Evolutionary conservation across 2,888 invertebrate genomes (phyloP).

Genomic region (Aplocera efformata): DNA sequence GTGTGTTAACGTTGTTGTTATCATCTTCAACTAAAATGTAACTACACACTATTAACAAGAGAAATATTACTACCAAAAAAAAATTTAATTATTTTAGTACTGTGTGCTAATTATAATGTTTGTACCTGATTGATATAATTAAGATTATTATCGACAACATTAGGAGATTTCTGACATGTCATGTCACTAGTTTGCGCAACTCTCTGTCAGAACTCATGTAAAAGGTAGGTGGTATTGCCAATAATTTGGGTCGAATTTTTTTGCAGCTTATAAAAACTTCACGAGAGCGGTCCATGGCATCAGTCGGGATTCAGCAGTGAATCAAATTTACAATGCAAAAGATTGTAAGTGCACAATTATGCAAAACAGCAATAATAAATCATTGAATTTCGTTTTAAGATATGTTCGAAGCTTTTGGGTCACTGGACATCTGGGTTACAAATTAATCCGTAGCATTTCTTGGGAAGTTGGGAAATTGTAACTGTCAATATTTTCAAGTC

Average conservation of each 20-base stretch:
- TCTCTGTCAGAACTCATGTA: constrained; percentile 7
- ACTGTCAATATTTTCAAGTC: too few species aligned
- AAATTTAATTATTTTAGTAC: too few species aligned
- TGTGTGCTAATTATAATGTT: neutral
- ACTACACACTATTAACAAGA: too few species aligned
- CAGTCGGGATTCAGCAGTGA: constrained; percentile 48
- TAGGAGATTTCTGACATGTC: constrained; percentile 14
- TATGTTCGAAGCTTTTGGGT: too few species aligned
- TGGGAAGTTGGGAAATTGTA: too few species aligned
- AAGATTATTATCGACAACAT: constrained; percentile 14
- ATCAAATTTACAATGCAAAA: constrained; percentile 48
- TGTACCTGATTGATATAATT: constrained; percentile 10
- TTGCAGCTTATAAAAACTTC: constrained; percentile 47
- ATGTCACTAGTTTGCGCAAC: constrained; percentile 12
- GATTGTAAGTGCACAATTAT: constrained; percentile 45
- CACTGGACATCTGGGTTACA: too few species aligned
- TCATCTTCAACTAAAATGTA: too few species aligned
- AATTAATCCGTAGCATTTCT: too few species aligned
- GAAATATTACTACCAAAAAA: too few species aligned
- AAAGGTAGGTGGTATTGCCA: constrained; percentile 7
- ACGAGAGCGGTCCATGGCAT: constrained; percentile 35
- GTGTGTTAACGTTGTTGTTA: too few species aligned
- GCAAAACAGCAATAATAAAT: constrained; percentile 4
- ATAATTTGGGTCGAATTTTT: constrained; percentile 22
- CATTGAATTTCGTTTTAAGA: neutral